Conservation (phyloP, 2,888 invertebrate genomes). For the Drosophila birchii region DNA sequence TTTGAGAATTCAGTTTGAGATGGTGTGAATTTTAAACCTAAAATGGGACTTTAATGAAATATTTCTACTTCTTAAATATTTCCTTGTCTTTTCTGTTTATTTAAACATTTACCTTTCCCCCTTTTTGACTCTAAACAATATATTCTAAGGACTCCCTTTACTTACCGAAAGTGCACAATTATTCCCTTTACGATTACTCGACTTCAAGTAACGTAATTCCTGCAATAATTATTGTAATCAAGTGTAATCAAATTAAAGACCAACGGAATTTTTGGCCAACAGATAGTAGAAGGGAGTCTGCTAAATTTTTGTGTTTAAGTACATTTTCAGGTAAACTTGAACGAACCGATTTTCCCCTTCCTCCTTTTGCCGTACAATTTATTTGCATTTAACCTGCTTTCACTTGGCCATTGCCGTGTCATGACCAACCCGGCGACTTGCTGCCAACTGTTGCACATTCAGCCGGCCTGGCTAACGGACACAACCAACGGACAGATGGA, state of each 20-base stretch:
- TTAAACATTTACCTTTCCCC: background rate
- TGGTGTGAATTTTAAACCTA: background rate
- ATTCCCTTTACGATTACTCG: conserved; percentile 5
- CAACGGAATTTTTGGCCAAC: conserved; percentile 22
- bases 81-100: background rate
- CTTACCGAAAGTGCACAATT: conserved; percentile 18
- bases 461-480: conserved; percentile 33
- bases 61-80: background rate
- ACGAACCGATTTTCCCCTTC: conserved; percentile 1
- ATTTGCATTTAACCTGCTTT: conserved; percentile 83
- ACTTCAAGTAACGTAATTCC: conserved; percentile 23
- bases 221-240: conserved; percentile 60
- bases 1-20: background rate
- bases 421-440: conserved; percentile 60
- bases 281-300: conserved; percentile 6
- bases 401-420: conserved; percentile 73
- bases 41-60: too few species aligned
- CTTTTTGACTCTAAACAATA: background rate
- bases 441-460: conserved; percentile 57
- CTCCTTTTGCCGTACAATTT: conserved; percentile 56
- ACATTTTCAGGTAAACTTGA: conserved; percentile 35
- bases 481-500: conserved; percentile 16
- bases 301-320: conserved; percentile 28
- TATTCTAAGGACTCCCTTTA: background rate
- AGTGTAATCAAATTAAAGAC: conserved; percentile 68